phyloP scores from a whole-genome alignment of 2,113 vertebrate genomes.

The Orthonyx spaldingii region DNA sequence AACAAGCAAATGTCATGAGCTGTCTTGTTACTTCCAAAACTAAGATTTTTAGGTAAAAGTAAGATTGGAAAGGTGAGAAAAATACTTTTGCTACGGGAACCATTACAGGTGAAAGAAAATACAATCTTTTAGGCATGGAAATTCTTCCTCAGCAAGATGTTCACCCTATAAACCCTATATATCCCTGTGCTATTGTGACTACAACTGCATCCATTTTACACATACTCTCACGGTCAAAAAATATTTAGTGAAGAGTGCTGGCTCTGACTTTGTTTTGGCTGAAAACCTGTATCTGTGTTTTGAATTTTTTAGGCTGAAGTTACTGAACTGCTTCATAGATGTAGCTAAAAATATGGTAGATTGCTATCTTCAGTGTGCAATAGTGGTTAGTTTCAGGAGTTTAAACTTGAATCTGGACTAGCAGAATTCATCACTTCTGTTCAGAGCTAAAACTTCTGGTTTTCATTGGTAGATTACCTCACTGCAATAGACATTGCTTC shows the following conservation, averaged over 20 bases:
- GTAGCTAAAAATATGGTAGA: background rate
- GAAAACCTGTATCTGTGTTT: background rate
- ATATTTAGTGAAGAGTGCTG: background rate
- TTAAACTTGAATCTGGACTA: background rate
- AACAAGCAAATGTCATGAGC: background rate
- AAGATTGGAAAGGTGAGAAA: background rate
- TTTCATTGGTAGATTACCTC: background rate
- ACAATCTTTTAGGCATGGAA: background rate
- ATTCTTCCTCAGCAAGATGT: background rate
- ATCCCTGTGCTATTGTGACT: background rate
- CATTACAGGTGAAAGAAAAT: background rate
- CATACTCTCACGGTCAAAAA: background rate
- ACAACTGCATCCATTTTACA: background rate
- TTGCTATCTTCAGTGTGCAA: background rate
- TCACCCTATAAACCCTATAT: background rate
- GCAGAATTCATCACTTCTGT: background rate
- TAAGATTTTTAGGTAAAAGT: background rate
- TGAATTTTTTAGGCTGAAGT: background rate
- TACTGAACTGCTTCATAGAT: background rate
- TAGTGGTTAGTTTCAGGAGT: background rate
- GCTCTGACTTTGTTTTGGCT: background rate
- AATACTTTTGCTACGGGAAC: background rate
- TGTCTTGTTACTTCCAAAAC: background rate
- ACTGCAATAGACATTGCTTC: background rate
- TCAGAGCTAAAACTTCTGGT: background rate